Conservation (phyloP, 2,113 vertebrate species). For the Rhabdornis inornatus region DNA sequence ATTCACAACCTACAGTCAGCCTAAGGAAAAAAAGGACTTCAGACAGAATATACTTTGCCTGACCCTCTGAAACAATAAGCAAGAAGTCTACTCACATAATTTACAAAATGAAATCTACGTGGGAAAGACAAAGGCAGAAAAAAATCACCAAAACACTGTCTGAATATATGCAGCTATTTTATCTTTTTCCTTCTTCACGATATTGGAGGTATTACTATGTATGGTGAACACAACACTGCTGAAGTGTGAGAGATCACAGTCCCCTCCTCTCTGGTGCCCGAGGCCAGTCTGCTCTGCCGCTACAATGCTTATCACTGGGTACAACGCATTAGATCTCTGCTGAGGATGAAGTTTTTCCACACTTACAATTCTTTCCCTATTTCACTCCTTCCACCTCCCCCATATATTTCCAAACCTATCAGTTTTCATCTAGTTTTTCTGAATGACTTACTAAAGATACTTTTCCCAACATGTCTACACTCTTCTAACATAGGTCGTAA, state of each 20-base stretch:
- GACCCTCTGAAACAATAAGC: neutral
- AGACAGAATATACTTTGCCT: neutral
- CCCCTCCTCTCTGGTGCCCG: neutral
- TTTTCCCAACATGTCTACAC: accelerated
- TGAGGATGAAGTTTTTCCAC: neutral
- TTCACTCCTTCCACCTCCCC: neutral
- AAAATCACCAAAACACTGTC: neutral
- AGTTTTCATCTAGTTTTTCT: neutral
- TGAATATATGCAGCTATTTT: neutral
- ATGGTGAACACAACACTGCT: neutral
- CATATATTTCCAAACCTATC: neutral
- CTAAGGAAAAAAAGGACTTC: neutral
- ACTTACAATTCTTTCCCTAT: neutral
- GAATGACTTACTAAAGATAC: neutral
- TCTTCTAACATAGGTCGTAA: neutral
- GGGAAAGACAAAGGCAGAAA: neutral
- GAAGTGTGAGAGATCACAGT: neutral
- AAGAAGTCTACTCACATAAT: neutral
- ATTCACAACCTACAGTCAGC: neutral
- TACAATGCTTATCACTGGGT: neutral
- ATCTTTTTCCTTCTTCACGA: neutral
- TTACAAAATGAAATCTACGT: neutral
- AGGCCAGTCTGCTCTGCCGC: neutral
- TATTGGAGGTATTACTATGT: neutral
- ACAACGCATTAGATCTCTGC: neutral